Evolutionary conservation across 2,888 invertebrate species (phyloP).

Genomic region (Cheilosia grossa): DNA sequence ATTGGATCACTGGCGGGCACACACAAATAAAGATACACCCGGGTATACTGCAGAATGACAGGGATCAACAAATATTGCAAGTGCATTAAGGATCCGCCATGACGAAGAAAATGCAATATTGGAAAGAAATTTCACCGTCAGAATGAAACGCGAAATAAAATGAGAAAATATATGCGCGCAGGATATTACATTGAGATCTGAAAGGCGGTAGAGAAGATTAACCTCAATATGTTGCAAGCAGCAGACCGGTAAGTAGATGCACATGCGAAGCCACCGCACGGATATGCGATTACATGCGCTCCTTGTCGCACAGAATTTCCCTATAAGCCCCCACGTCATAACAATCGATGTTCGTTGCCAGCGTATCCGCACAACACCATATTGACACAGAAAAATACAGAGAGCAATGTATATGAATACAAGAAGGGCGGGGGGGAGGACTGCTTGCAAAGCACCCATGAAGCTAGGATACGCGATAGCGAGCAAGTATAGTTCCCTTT

Average conservation of each 20-base stretch:
- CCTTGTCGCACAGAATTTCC: slow-evolving; percentile 20
- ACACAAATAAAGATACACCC: slow-evolving; percentile 36
- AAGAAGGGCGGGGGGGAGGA: too few relatives aligned
- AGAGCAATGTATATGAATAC: not conserved
- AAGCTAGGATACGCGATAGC: slow-evolving; percentile 33
- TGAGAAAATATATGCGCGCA: slow-evolving; percentile 32
- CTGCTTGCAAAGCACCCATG: not conserved
- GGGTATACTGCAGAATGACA: slow-evolving; percentile 33
- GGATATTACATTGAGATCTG: slow-evolving; percentile 13
- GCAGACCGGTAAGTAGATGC: slow-evolving; percentile 42
- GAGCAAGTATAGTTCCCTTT: slow-evolving; percentile 43
- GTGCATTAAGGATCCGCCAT: slow-evolving; percentile 52
- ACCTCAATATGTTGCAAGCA: slow-evolving; percentile 48
- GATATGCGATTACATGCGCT: slow-evolving; percentile 34
- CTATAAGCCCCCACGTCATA: slow-evolving; percentile 14
- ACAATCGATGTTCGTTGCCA: slow-evolving; percentile 59
- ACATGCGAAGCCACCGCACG: slow-evolving; percentile 5
- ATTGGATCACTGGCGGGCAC: slow-evolving; percentile 44
- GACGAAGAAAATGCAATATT: slow-evolving; percentile 8
- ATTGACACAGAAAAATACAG: slow-evolving; percentile 10
- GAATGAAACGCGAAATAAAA: slow-evolving; percentile 46
- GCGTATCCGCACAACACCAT: not conserved
- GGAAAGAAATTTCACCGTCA: slow-evolving; percentile 3
- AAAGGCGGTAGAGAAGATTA: slow-evolving; percentile 45
- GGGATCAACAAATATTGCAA: slow-evolving; percentile 66